Evolutionary conservation across 2,797 vertebrate species (phyloP).

Genomic region (Catostomus latipinnis): DNA sequence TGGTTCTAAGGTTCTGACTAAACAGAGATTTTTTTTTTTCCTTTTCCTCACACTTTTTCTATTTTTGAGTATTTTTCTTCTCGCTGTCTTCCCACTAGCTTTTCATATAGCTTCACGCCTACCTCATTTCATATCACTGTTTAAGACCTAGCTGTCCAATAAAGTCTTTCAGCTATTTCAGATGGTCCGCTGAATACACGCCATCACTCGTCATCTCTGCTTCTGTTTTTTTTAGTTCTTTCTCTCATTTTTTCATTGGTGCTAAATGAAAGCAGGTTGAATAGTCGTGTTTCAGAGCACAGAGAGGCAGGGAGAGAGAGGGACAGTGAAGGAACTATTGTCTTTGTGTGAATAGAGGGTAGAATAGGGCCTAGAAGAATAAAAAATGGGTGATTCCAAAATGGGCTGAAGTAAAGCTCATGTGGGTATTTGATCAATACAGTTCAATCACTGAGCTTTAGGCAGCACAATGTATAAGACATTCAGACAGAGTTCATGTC

Average conservation of each 20-base stretch:
- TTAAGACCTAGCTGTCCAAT: slow-evolving; percentile 2
- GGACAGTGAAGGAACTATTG: slow-evolving; percentile 12
- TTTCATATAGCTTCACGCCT: slow-evolving; percentile 14
- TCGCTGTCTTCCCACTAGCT: neutral
- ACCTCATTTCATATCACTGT: slow-evolving; percentile 21
- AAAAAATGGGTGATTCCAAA: slow-evolving; percentile 9
- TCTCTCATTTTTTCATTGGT: slow-evolving; percentile 1
- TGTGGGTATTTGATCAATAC: slow-evolving; percentile 14
- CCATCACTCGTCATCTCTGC: slow-evolving; percentile 1
- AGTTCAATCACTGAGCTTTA: neutral
- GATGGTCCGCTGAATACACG: slow-evolving; percentile 7
- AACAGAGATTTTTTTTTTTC: slow-evolving; percentile 1
- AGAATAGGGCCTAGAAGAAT: neutral
- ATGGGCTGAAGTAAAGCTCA: neutral
- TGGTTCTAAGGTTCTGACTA: no score
- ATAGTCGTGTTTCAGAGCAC: slow-evolving; percentile 3
- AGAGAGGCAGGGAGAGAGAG: slow-evolving; percentile 8
- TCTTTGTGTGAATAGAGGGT: neutral
- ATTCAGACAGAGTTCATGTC: neutral
- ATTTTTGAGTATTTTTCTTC: slow-evolving; percentile 9
- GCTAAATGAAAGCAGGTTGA: slow-evolving; percentile 26
- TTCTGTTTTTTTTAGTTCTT: slow-evolving; percentile 22
- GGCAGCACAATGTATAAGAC: slow-evolving; percentile 25
- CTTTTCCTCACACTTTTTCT: slow-evolving; percentile 19
- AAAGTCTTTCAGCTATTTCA: slow-evolving; percentile 15